Evolutionary conservation across 2,797 vertebrate genomes (phyloP), one percentile per base, ranked within the genome.

Genomic region (Valencia hispanica): DNA sequence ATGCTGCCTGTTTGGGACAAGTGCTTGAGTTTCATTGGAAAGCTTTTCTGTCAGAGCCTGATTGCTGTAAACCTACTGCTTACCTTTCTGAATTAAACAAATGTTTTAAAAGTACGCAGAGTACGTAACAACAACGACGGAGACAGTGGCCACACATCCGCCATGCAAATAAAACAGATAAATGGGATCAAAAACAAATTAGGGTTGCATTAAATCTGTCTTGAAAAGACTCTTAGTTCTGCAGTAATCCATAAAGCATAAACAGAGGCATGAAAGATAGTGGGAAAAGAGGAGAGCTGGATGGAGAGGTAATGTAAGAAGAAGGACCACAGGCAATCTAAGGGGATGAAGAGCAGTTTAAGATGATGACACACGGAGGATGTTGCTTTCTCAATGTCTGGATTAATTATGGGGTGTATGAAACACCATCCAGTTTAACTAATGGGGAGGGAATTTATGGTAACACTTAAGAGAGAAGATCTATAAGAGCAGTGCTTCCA

Each of bases 391-490:
- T 79, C 70, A 48, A 78, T 85, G 86, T 87, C 87, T 30, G 27
- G 73, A 84, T 93, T 89, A 95, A 91, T 89, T 83, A 92, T 83
- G 77, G 70, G 70, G 78, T 72, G 81, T 79, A 81, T 71, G 61
- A 82, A 88, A 81, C 39, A 59, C 85, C 66, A 73, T 86, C 88
- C 87, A 78, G 84, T 90, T 93, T 85, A 89, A 90, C 85, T 93
- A 94, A 94, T 94, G 92, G 89, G 90, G 91, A 84, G 83, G 84
- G 88, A 92, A 94, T 95, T 95, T 95, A 95, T 94, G 93, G 93
- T 91, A 94, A 95, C 94, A 94, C 94, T 95, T 94, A 94, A 93
- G 91, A 90, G 92, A 93, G 91, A 86, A 82, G 91, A 95, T 95
- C 94, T 92, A 96, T 96, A 93, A 84, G 50, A 79, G 83, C 81